A percentile compares a stretch with the other conserved stretches of the same genome.
These are phyloP conservation scores for Rhyacophila evoluta DNA, from an alignment of 2,888 invertebrate genomes.

Conservation along the genomic window DNA sequence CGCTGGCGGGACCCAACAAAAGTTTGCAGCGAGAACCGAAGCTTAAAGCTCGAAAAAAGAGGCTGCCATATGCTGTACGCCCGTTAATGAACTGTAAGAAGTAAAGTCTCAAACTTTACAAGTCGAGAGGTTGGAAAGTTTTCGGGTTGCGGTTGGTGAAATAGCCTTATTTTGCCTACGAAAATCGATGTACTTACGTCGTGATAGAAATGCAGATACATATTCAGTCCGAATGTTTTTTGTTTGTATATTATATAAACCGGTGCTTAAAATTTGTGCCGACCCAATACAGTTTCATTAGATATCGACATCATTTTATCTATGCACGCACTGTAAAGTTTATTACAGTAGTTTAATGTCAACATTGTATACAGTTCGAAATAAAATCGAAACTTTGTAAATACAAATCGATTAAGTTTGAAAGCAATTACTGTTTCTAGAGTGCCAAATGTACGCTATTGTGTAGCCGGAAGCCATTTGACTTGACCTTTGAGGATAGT, in stretches of 20 bases:
- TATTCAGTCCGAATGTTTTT: too few relatives aligned
- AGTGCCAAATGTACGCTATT: too few relatives aligned
- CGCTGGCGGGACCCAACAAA: background rate
- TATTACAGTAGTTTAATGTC: too few relatives aligned
- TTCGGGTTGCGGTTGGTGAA: background rate
- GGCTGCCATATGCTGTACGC: constrained; percentile 2
- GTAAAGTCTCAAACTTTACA: constrained; percentile 3
- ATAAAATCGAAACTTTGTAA: too few relatives aligned
- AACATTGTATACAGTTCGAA: too few relatives aligned
- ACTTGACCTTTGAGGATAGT: background rate
- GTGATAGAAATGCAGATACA: background rate
- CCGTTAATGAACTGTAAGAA: constrained; percentile 22
- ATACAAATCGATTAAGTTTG: too few relatives aligned
- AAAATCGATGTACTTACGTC: background rate
- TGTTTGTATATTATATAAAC: too few relatives aligned
- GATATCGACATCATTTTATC: too few relatives aligned
- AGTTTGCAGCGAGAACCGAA: background rate
- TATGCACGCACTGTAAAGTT: too few relatives aligned
- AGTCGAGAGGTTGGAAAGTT: constrained; percentile 12
- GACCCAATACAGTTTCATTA: too few relatives aligned
- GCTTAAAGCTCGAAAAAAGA: background rate
- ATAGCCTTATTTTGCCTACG: constrained; percentile 3
- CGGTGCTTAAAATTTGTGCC: too few relatives aligned
- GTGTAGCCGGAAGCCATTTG: background rate
- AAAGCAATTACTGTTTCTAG: too few relatives aligned